phyloP scores from a whole-genome alignment of 2,888 invertebrate species.

The Drosophila macrospina region DNA sequence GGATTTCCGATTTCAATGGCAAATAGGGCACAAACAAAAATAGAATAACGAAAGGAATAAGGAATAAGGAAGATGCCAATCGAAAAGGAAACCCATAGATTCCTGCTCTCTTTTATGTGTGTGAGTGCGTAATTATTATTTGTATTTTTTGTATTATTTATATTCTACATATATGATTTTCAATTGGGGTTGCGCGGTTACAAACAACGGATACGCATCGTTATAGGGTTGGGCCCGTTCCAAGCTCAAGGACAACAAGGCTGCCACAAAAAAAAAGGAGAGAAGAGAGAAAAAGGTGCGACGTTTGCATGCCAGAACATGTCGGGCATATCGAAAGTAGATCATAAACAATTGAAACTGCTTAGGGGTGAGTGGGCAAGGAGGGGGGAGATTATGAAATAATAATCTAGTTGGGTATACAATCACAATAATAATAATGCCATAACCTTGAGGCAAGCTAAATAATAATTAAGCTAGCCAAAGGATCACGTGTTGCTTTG shows the following conservation, averaged over 20 bases:
- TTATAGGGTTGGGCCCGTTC: conserved; percentile 57
- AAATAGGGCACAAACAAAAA: conserved; percentile 48
- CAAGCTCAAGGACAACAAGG: conserved; percentile 66
- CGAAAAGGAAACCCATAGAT: conserved; percentile 38
- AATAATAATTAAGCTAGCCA: conserved; percentile 72
- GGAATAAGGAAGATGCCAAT: conserved; percentile 50
- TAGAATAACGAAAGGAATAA: conserved; percentile 17
- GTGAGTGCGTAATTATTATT: conserved; percentile 68
- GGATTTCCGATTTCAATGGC: conserved; percentile 42
- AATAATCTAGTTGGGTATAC: conserved; percentile 68
- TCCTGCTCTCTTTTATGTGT: conserved; percentile 12
- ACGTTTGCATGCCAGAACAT: conserved; percentile 66
- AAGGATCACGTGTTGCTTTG: conserved; percentile 70
- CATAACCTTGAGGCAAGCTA: conserved; percentile 76
- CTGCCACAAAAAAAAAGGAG: not conserved
- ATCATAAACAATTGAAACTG: conserved; percentile 46
- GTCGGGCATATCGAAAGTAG: conserved; percentile 51
- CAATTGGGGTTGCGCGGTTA: conserved; percentile 66
- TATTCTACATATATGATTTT: conserved; percentile 28
- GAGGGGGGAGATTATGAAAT: conserved; percentile 66
- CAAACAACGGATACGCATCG: conserved; percentile 35
- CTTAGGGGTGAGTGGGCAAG: conserved; percentile 1
- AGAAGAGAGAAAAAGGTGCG: conserved; percentile 13
- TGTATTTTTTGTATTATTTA: conserved; percentile 1
- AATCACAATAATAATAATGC: conserved; percentile 63